Conservation (phyloP, 1,140 invertebrate species). For the Globodera rostochiensis region DNA sequence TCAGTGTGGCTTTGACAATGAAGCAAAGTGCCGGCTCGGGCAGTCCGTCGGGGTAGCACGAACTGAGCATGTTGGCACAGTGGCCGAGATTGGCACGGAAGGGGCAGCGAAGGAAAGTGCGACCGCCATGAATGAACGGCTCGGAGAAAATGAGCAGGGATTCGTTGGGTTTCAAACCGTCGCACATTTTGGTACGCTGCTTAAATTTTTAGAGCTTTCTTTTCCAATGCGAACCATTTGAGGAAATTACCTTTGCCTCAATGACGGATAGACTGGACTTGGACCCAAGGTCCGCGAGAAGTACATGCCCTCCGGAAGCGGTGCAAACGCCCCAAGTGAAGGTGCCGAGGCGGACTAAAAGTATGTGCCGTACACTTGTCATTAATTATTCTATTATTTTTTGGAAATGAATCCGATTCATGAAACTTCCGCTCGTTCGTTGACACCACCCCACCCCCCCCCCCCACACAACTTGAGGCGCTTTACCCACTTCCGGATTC, state of each 20-base stretch:
- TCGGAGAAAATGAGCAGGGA: background rate
- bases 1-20: conserved; percentile 78
- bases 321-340: background rate
- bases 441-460: no score
- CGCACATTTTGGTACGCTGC: background rate
- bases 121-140: background rate
- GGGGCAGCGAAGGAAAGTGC: background rate
- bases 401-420: no score
- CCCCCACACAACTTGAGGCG: no score
- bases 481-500: no score
- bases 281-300: background rate
- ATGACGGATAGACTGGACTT: background rate
- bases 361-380: no score
- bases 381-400: no score
- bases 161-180: background rate
- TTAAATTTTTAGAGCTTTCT: background rate
- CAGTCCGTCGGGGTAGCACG: conserved; percentile 65
- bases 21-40: conserved; percentile 79
- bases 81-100: conserved; percentile 7
- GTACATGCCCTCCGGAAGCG: background rate
- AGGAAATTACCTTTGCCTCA: background rate
- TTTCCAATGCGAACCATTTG: background rate
- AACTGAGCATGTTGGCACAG: conserved; percentile 13
- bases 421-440: no score
- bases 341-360: background rate